Evolutionary conservation across 2,113 vertebrate genomes (phyloP), one percentile per base, ranked within the genome.

Genomic region (Helogale parvula): DNA sequence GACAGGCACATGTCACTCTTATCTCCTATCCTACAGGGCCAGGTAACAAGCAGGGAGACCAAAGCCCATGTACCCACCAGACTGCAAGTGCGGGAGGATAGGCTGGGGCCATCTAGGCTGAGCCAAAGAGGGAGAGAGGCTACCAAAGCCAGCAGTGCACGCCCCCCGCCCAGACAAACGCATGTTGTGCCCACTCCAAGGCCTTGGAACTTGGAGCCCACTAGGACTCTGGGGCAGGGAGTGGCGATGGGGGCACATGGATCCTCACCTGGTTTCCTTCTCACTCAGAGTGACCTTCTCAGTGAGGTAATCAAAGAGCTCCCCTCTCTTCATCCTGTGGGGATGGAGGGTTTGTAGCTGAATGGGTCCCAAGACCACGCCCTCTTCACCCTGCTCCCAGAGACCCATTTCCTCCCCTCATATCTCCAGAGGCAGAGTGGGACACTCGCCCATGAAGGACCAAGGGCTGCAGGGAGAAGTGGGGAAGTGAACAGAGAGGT

Each of bases 261-360:
- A 65, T n/a, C 52, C 98, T 97, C 96, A 99, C 99, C 99, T 99
- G 94, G 99, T 99, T 98, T 99, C 99, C 97, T 99, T 99, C 98
- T 99, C 99, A 1, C 99, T 99, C 94, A 99, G 98, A 25, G 99
- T 99, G 77, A 99, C 99, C 97, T 99, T 99, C 98, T 99, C 99
- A 0, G 99, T 99, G 97, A 99, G 99, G 98, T 99, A 99, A 98
- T 99, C 99, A 60, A 99, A 99, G 94, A 99, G 99, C 97, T 99
- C 99, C 14, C 99, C 99, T 98, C 94, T 99, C 98, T 97, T 99
- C 99, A 99, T 99, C 98, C 99, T 99, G 96, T 50, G 41, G 68
- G 72, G 90, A 83, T 66, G 69, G 33, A 95, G 68, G n/a, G 2
- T 50, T 54, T 35, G 29, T 15, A 45, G 19, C 47, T 74, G 52